These are phyloP conservation scores for Philypnodon macrostomus DNA, from an alignment of 2,797 vertebrate species.

Conservation along the genomic window DNA sequence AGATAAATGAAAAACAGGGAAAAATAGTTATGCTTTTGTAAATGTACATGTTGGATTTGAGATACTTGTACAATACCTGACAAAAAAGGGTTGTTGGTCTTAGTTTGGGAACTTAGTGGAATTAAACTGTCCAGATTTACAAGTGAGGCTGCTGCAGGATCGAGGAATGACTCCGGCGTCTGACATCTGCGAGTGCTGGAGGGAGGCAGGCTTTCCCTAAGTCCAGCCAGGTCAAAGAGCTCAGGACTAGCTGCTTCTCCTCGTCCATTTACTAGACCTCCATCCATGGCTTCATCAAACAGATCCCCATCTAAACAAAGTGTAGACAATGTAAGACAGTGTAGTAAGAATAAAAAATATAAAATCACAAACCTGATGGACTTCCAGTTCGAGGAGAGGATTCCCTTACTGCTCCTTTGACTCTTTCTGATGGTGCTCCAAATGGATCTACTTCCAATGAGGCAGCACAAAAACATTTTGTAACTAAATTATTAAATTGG, in stretches of 20 bases:
- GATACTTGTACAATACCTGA: constrained; percentile 50
- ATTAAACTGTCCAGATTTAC: constrained; percentile 90
- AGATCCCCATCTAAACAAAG: constrained; percentile 80
- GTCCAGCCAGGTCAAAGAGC: constrained; percentile 77
- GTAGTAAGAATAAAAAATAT: constrained; percentile 2
- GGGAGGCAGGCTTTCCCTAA: constrained; percentile 79
- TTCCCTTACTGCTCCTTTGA: constrained; percentile 25
- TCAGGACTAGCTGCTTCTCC: constrained; percentile 73
- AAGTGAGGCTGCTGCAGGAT: constrained; percentile 85
- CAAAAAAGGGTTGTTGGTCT: constrained; percentile 88
- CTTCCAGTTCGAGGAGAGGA: constrained; percentile 57
- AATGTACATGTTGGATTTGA: neutral
- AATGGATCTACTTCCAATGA: constrained; percentile 66
- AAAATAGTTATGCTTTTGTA: constrained; percentile 4
- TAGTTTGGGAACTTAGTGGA: constrained; percentile 69
- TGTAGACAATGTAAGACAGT: neutral
- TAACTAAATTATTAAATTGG: neutral
- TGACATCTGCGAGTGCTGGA: constrained; percentile 67
- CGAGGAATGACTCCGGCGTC: constrained; percentile 90
- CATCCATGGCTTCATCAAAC: constrained; percentile 84
- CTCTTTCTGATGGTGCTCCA: constrained; percentile 34
- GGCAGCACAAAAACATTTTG: neutral
- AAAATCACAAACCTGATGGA: constrained; percentile 64
- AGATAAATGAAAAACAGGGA: constrained; percentile 8
- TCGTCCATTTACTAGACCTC: constrained; percentile 77